These are phyloP conservation scores for Malacoraja senta DNA, from an alignment of 2,797 vertebrate species.

Conservation along the genomic window DNA sequence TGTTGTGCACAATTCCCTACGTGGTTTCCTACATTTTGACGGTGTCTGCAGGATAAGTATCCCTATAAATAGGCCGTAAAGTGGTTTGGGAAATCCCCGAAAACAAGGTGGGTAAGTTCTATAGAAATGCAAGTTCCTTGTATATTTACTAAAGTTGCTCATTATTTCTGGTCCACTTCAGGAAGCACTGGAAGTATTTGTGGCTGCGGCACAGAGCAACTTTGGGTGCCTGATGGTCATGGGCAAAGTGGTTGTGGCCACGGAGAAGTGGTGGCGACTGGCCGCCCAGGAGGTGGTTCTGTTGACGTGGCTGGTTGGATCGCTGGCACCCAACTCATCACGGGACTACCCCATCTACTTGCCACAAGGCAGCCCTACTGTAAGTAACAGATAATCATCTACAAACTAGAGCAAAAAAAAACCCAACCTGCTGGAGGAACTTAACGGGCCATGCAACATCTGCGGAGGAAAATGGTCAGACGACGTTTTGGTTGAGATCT, in stretches of 20 bases:
- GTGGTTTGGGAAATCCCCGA: no score
- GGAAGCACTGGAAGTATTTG: conserved; percentile 67
- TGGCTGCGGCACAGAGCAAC: conserved; percentile 66
- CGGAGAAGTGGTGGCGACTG: conserved; percentile 82
- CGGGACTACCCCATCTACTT: conserved; percentile 81
- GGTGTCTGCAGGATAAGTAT: no score
- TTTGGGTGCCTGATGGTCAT: conserved; percentile 71
- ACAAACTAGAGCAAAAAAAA: no score
- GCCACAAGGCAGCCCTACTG: conserved; percentile 79
- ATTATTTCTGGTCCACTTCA: conserved; percentile 35
- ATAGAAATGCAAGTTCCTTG: no score
- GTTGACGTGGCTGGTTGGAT: conserved; percentile 63
- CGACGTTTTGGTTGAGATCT: no score
- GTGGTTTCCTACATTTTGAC: no score
- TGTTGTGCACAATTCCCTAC: no score
- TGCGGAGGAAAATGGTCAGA: no score
- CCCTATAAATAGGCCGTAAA: no score
- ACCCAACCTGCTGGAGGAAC: no score
- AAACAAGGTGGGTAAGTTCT: no score
- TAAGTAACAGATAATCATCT: conserved; percentile 43
- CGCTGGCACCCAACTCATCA: conserved; percentile 60
- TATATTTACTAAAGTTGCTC: neutral
- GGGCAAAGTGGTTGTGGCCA: conserved; percentile 67
- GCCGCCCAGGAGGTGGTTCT: conserved; percentile 72
- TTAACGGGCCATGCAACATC: no score